Evolutionary conservation across 1,140 invertebrate species (phyloP).

Genomic region (Hydropsyche tenuis): DNA sequence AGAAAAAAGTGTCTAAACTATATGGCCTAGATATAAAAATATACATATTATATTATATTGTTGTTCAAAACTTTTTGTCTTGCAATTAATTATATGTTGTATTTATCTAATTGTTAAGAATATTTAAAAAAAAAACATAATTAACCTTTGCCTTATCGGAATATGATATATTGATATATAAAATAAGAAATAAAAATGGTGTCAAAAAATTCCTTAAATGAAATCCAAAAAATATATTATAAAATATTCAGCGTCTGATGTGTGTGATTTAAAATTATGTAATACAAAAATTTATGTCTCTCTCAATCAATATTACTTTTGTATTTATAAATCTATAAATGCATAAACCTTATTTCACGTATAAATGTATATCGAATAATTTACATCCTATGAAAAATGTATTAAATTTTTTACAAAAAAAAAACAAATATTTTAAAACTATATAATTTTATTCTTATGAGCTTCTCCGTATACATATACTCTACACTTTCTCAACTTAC

Average conservation of each 20-base stretch:
- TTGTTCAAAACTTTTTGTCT: background rate
- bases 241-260: background rate
- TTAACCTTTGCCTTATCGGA: conserved; percentile 24
- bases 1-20: background rate
- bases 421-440: too few relatives aligned
- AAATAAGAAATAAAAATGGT: too few relatives aligned
- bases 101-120: background rate
- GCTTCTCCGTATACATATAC: background rate
- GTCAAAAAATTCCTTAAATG: too few relatives aligned
- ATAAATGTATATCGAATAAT: too few relatives aligned
- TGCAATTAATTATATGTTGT: conserved; percentile 5
- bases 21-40: conserved; percentile 14
- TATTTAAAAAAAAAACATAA: conserved; percentile 12
- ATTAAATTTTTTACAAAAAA: too few relatives aligned
- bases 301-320: too few relatives aligned
- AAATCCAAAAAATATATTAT: too few relatives aligned
- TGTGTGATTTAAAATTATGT: background rate
- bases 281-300: too few relatives aligned
- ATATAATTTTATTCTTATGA: conserved; percentile 10
- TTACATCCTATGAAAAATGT: too few relatives aligned
- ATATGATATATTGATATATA: background rate
- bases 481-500: background rate
- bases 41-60: background rate
- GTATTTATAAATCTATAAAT: too few relatives aligned
- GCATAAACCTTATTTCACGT: too few relatives aligned